A percentile compares a stretch with the other conserved stretches of the same genome.
Evolutionary conservation across 1,140 invertebrate species (phyloP).

Genomic region (Drosophila grimshawi): DNA sequence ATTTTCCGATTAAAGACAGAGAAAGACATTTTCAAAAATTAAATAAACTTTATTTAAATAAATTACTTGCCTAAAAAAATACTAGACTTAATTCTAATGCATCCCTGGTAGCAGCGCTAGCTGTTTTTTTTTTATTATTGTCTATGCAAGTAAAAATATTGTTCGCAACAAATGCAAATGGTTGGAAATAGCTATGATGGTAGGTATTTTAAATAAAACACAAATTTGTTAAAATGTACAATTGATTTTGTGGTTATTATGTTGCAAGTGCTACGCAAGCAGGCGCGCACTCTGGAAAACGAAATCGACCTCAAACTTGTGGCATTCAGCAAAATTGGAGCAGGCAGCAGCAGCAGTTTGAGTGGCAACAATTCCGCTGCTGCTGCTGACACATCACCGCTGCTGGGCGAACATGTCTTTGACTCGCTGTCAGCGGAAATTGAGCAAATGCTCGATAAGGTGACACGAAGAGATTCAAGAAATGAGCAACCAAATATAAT

Average conservation of each 20-base stretch:
- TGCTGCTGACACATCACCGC: slow-evolving; percentile 89
- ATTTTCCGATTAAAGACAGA: too few species aligned
- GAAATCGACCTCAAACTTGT: slow-evolving; percentile 98
- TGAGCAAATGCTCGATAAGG: slow-evolving; percentile 93
- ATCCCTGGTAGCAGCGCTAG: slow-evolving; percentile 27
- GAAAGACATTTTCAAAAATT: too few species aligned
- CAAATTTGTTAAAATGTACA: neutral
- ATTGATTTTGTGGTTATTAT: slow-evolving; percentile 56
- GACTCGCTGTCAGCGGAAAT: slow-evolving; percentile 96
- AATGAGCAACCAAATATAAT: neutral
- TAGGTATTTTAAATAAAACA: slow-evolving; percentile 19
- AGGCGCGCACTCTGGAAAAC: slow-evolving; percentile 97
- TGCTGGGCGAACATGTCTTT: slow-evolving; percentile 95
- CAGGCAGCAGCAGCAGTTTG: slow-evolving; percentile 86
- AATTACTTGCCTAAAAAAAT: neutral
- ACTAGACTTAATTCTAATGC: neutral
- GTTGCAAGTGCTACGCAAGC: slow-evolving; percentile 93
- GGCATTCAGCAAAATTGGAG: slow-evolving; percentile 96
- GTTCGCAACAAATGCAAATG: slow-evolving; percentile 59
- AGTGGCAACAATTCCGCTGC: slow-evolving; percentile 34
- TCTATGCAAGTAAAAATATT: slow-evolving; percentile 20
- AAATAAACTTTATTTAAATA: neutral
- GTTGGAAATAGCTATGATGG: slow-evolving; percentile 78
- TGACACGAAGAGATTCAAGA: slow-evolving; percentile 15
- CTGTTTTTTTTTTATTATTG: slow-evolving; percentile 29